phyloP scores from a whole-genome alignment of 2,888 invertebrate species.

The Apocheima hispidaria region DNA sequence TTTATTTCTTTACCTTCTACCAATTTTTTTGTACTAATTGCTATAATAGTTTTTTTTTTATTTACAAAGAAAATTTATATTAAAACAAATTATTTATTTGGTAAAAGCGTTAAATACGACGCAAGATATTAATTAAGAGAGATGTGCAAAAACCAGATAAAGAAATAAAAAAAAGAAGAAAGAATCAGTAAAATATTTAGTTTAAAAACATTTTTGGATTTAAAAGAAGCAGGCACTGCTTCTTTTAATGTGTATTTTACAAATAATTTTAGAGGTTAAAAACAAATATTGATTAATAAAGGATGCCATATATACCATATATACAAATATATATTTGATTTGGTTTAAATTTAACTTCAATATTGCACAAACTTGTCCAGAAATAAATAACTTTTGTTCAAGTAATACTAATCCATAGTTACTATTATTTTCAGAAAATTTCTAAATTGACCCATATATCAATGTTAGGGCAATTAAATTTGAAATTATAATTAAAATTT shows the following conservation, averaged over 20 bases:
- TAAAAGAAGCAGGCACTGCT: no score
- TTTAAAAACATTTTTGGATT: no score
- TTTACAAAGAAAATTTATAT: slow-evolving; percentile 74
- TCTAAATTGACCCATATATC: no score
- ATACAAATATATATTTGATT: not conserved
- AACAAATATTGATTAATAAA: not conserved
- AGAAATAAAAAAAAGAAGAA: not conserved
- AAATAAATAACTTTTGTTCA: no score
- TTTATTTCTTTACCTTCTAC: slow-evolving; percentile 69
- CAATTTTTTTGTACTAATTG: slow-evolving; percentile 82
- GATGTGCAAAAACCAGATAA: slow-evolving; percentile 9
- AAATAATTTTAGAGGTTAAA: not conserved
- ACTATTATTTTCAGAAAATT: no score
- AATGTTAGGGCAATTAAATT: no score
- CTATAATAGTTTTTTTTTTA: slow-evolving; percentile 67
- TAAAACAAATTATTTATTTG: slow-evolving; percentile 70
- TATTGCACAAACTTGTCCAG: not conserved
- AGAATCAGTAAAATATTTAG: not conserved
- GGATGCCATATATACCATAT: not conserved
- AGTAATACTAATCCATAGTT: no score
- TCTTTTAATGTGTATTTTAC: not conserved
- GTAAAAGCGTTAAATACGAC: slow-evolving; percentile 74
- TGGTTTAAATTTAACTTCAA: not conserved
- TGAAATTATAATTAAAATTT: no score
- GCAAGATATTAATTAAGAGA: slow-evolving; percentile 43